phyloP scores from a whole-genome alignment of 2,113 vertebrate genomes.

The Ellobius talpinus region DNA sequence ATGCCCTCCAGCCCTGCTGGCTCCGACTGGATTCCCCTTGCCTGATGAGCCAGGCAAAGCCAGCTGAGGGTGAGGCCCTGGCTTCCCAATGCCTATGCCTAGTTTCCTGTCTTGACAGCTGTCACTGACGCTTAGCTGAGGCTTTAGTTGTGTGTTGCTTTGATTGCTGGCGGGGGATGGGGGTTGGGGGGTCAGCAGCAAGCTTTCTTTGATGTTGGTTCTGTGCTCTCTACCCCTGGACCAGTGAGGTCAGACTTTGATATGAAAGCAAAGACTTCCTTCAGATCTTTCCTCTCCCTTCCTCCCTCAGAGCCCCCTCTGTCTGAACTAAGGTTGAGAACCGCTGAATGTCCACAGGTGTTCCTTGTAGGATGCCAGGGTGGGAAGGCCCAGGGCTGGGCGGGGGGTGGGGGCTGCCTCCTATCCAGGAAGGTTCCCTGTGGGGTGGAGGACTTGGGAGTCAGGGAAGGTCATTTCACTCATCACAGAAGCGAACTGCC shows the following conservation, averaged over 20 bases:
- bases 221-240: slow-evolving; percentile 2
- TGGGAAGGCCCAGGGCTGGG: neutral
- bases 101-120: neutral
- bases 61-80: neutral
- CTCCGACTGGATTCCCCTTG: neutral
- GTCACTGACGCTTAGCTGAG: neutral
- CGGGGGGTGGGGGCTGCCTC: neutral
- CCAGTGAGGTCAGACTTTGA: slow-evolving; percentile 80
- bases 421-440: neutral
- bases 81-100: neutral
- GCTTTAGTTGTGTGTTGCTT: neutral
- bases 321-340: neutral
- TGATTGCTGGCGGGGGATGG: slow-evolving; percentile 18
- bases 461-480: neutral
- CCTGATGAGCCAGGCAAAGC: neutral
- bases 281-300: slow-evolving; percentile 30
- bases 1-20: neutral
- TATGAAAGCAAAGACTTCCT: slow-evolving; percentile 67
- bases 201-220: slow-evolving; percentile 71
- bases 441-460: neutral
- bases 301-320: neutral
- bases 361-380: neutral
- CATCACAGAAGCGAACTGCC: neutral
- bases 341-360: neutral
- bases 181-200: neutral